Base-by-base conservation (phyloP, 2,888 invertebrate genomes). In the Acleris literana region DNA sequence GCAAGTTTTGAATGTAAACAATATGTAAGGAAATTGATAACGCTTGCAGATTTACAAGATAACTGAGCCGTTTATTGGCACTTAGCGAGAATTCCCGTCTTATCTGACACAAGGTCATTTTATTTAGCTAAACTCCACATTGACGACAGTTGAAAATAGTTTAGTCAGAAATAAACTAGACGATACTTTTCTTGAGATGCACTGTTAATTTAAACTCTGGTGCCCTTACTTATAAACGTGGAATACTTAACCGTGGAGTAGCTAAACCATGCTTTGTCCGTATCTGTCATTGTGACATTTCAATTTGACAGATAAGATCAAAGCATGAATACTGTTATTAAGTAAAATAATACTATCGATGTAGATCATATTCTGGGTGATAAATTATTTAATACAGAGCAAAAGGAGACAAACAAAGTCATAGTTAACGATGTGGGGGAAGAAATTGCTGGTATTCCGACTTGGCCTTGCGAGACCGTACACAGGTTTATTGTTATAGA, bases 401-500 rank as follows among this genome's bases (percentile, higher is more conserved):
- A 59, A 55, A 60, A 51, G 52, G 52, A 65, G 52, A 46, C 29
- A 61, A 61, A 56, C 52, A 61, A 56, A 39, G 54, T 59, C 20
- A 60, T 52, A 18, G 51, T 56, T 51, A 62, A 66, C 39, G 46
- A 51, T 51, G 44, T 44, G 46, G 46, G 43, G 29, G 55, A 33
- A n/a, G 48, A 33, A 66, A 66, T 52, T 57, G 53, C 56, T 61
- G 39, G 52, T 29, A 33, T 62, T 22, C 56, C n/a, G 22, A 51
- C 51, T 56, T 65, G 56, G 39, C 57, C 57, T 53, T 48, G 56
- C 39, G 3, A 51, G 61, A 46, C 65, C 33, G 33, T 5, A 51
- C 56, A 46, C 66, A 53, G 33, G 52, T 66, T 62, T 62, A 62
- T 66, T 62, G 57, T 62, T 66, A 57, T 48, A 39, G 51, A 43